phyloP scores from a whole-genome alignment of 2,113 vertebrate species.

The Tragelaphus imberbis region DNA sequence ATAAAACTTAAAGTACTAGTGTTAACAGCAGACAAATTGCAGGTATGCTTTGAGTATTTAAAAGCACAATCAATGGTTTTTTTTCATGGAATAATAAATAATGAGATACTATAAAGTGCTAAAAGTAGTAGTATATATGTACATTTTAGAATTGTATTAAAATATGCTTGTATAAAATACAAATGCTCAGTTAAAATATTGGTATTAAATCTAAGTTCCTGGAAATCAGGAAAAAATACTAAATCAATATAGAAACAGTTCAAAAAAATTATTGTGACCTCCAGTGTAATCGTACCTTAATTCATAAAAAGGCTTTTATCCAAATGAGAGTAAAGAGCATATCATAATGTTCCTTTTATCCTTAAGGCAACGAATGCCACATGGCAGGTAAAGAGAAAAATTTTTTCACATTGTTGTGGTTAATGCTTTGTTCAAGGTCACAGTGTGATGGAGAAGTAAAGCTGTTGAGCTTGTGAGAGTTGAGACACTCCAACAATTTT shows the following conservation, averaged over 20 bases:
- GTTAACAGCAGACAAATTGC: background rate
- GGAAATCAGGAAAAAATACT: background rate
- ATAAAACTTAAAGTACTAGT: background rate
- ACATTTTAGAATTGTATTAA: conserved; percentile 17
- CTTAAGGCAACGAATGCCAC: background rate
- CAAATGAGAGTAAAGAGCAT: background rate
- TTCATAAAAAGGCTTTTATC: conserved; percentile 6
- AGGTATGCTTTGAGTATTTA: background rate
- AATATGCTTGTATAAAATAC: background rate
- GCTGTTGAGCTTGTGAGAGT: background rate
- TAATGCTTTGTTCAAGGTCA: conserved; percentile 23
- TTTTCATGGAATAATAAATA: background rate
- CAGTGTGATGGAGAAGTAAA: background rate
- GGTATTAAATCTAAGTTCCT: background rate
- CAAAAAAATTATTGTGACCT: background rate
- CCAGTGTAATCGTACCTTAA: background rate
- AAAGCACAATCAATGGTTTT: background rate
- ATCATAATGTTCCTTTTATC: background rate
- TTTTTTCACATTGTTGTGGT: background rate
- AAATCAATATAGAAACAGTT: background rate
- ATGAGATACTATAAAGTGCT: background rate
- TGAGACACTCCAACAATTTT: background rate
- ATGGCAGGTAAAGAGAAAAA: background rate
- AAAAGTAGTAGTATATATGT: background rate
- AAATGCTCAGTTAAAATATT: background rate